Conservation (phyloP, 2,113 vertebrate genomes). For the Henicopernis longicauda region DNA sequence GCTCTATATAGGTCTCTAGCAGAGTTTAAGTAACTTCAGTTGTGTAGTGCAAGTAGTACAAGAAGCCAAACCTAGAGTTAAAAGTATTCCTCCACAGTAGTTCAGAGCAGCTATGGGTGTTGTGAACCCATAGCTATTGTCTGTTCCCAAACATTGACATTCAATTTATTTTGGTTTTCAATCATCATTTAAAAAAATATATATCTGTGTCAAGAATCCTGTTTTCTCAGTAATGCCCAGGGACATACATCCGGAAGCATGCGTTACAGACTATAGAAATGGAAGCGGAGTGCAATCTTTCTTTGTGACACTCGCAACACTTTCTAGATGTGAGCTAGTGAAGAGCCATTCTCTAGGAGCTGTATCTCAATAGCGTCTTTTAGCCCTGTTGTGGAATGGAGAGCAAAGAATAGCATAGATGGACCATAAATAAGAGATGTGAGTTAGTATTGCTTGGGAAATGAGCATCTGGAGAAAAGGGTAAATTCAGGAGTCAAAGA, state of each 20-base stretch:
- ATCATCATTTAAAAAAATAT: conserved; percentile 23
- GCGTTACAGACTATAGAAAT: not conserved
- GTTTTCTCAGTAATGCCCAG: conserved; percentile 12
- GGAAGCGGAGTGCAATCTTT: not conserved
- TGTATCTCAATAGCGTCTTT: not conserved
- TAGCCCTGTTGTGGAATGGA: not conserved
- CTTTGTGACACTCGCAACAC: not conserved
- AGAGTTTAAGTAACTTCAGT: not conserved
- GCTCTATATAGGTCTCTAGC: not conserved
- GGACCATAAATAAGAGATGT: not conserved
- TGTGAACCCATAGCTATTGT: not conserved
- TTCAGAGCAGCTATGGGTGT: not conserved
- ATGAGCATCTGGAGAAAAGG: not conserved
- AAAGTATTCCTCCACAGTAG: not conserved
- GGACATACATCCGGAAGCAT: not conserved
- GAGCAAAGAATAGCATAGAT: not conserved
- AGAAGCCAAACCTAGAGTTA: not conserved
- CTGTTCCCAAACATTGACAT: conserved; percentile 12
- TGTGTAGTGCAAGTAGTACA: not conserved
- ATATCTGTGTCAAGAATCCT: conserved; percentile 10
- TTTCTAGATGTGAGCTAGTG: not conserved
- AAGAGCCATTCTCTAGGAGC: not conserved
- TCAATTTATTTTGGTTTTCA: conserved; percentile 45
- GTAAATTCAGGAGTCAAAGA: not conserved
- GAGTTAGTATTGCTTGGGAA: conserved; percentile 13